A percentile compares a stretch with the other conserved stretches of the same genome.
These are phyloP conservation scores for Drosophila carrolli DNA, from an alignment of 1,140 invertebrate species.

Conservation along the genomic window DNA sequence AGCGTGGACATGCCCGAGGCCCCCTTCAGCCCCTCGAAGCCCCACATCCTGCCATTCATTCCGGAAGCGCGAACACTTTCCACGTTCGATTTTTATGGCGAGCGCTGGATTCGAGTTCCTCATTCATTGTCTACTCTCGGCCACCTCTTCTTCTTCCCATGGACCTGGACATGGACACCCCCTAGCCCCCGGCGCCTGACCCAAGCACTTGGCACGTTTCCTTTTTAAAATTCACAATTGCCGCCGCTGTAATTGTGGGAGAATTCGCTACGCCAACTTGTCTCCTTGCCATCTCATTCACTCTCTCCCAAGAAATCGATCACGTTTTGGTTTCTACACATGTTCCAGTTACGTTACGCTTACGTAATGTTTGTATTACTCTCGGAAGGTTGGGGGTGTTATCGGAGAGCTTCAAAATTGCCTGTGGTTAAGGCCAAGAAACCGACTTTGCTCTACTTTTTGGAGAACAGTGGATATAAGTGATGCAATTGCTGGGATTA, in stretches of 20 bases:
- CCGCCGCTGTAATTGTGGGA: conserved; percentile 78
- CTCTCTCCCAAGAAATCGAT: conserved; percentile 69
- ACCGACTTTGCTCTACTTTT: conserved; percentile 27
- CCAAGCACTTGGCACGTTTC: conserved; percentile 74
- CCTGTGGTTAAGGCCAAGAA: conserved; percentile 23
- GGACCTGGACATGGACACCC: conserved; percentile 11
- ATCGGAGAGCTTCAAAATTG: conserved; percentile 16
- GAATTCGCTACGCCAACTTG: conserved; percentile 76
- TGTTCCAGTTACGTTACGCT: conserved; percentile 76
- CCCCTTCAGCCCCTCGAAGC: not conserved
- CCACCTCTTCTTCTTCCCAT: conserved; percentile 14
- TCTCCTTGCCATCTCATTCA: conserved; percentile 37
- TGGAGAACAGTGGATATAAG: not conserved
- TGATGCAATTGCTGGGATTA: not conserved
- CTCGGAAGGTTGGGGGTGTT: not conserved
- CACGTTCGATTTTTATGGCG: conserved; percentile 80
- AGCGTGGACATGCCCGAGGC: conserved; percentile 28
- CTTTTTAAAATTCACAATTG: conserved; percentile 83
- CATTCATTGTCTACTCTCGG: conserved; percentile 64
- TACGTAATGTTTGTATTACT: conserved; percentile 59
- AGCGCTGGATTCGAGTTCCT: conserved; percentile 70
- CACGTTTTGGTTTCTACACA: conserved; percentile 77
- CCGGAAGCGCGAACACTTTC: conserved; percentile 60
- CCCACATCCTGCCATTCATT: conserved; percentile 27
- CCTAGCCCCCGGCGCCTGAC: conserved; percentile 30